Evolutionary conservation across 2,797 vertebrate genomes (phyloP), one percentile per base, ranked within the genome.

Genomic region (Peromyscus eremicus): DNA sequence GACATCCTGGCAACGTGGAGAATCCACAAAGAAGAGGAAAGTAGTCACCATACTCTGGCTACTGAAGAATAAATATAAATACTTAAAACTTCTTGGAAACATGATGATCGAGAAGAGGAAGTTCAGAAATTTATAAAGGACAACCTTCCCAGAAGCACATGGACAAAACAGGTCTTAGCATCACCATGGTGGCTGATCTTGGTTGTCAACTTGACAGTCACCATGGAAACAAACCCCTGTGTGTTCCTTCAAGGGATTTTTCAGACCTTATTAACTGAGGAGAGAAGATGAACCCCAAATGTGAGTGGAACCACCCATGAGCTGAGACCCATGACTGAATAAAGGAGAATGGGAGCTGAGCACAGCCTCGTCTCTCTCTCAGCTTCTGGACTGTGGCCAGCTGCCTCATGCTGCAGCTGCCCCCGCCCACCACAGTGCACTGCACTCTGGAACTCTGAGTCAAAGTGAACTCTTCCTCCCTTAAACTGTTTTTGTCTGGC

Each of bases 61-160:
- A 93, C 46, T 52, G 27, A 91, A 88, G 70, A 93, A 95, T 17
- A 94, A 77, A 80, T 73, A 29, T 3, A 91, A 49, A 92, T 77
- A 81, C 23, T 94, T 68, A 49, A 82, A 89, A 92, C 77, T 49
- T 29, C 84, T 13, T 10, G 19, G 46, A 96, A 94, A 25, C 3
- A 73, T 64, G 55, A 82, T 70, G 46, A 71, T 70, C 4, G 71
- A 86, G 66, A 25, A 14, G 2, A 68, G 32, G 84, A 77, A 57
- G 17, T 16, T 66, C 29, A 70, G 34, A 68, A 73, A 81, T 77
- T 19, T 83, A 73, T 5, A 77, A 66, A 89, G 77, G 29, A 57
- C 1, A n/a, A 25, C 13, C 49, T 73, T 94, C 86, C 75, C 52
- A 40, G 21, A 90, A 92, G 57, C 87, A 86, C 55, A 62, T n/a